A percentile compares a stretch with the other conserved stretches of the same genome.
These are phyloP conservation scores for Haliclystus octoradiatus DNA, from an alignment of 30 jellyfish, hydroid and myxozoan species.

Conservation along the genomic window DNA sequence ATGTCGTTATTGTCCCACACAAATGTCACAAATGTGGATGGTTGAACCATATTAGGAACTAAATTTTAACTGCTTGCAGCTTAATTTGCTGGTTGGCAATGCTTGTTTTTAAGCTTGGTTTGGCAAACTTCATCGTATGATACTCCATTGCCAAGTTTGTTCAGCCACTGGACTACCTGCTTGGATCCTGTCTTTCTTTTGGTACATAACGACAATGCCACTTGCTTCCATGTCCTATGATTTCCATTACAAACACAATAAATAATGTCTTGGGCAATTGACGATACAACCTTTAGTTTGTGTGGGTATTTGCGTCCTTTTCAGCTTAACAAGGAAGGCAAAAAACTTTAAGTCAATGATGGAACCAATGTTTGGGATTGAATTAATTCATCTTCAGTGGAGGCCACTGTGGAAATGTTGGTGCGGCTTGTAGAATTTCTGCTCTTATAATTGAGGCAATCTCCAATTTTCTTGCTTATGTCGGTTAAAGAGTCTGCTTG, in stretches of 20 bases:
- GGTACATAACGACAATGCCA: constrained; percentile 2
- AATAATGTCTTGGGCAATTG: constrained; percentile 24
- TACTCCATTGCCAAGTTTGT: constrained; percentile 24
- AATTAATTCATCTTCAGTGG: constrained; percentile 25
- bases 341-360: neutral
- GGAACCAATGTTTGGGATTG: constrained; percentile 16
- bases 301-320: neutral
- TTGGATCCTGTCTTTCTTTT: constrained; percentile 24
- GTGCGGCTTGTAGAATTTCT: constrained; percentile 2
- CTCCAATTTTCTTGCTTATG: constrained; percentile 20
- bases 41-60: neutral
- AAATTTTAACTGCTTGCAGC: no score
- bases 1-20: constrained; percentile 32
- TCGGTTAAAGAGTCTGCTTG: constrained; percentile 8
- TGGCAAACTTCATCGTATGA: constrained; percentile 19
- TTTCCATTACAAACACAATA: constrained; percentile 2
- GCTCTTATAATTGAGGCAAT: constrained; percentile 12
- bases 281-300: neutral
- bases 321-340: constrained; percentile 6
- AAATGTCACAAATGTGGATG: constrained; percentile 6
- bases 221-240: constrained; percentile 12
- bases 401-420: constrained; percentile 22
- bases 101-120: no score
- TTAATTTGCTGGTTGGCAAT: no score
- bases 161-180: constrained; percentile 14